Evolutionary conservation across 1,140 invertebrate species (phyloP).

Genomic region (Tetranychus urticae): DNA sequence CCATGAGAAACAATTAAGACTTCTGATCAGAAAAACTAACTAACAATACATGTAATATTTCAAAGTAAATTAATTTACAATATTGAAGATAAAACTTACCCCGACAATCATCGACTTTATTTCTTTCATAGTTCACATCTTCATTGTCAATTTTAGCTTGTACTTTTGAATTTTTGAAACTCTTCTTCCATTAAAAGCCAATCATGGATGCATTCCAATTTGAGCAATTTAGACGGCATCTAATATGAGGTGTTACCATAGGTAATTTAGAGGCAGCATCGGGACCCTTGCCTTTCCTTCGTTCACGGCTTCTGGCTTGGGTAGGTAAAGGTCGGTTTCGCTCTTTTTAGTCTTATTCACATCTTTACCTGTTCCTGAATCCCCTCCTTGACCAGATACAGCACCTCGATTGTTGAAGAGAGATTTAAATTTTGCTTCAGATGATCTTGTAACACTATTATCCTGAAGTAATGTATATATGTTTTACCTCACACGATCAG

Average conservation of each 20-base stretch:
- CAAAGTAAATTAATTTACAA: too few relatives aligned
- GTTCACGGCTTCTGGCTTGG: conserved; percentile 55
- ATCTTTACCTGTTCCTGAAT: background rate
- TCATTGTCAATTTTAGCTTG: conserved; percentile 6
- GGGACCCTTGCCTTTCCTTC: conserved; percentile 80
- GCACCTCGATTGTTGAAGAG: background rate
- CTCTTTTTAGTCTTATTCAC: background rate
- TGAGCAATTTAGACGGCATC: conserved; percentile 87
- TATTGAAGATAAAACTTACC: conserved; percentile 30
- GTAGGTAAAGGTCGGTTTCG: background rate
- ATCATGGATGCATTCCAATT: conserved; percentile 94
- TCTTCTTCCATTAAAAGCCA: conserved; percentile 98
- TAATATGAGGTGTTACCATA: conserved; percentile 78
- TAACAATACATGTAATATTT: too few relatives aligned
- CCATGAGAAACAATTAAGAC: too few relatives aligned
- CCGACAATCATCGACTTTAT: conserved; percentile 88
- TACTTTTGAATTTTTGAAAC: conserved; percentile 68
- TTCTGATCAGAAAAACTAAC: too few relatives aligned
- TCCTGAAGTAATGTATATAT: too few relatives aligned
- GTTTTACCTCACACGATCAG: too few relatives aligned
- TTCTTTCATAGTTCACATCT: conserved; percentile 43
- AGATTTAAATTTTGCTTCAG: too few relatives aligned
- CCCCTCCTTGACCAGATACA: background rate
- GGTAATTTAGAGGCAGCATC: conserved; percentile 94
- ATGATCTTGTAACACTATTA: too few relatives aligned